Evolutionary conservation across 2,888 invertebrate species (phyloP).

Genomic region (Sinhomidia bicolor): DNA sequence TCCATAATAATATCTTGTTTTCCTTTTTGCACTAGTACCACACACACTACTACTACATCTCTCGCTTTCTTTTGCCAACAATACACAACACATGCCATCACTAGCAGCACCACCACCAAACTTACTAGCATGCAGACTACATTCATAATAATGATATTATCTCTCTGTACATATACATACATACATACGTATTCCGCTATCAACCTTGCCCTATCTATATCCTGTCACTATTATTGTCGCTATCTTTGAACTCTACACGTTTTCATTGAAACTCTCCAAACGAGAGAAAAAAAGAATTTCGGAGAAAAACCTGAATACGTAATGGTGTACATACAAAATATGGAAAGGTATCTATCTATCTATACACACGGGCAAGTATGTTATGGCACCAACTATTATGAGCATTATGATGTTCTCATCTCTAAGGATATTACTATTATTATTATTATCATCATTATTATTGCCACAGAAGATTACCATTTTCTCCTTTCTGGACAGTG

Average conservation of each 20-base stretch:
- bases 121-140: not conserved
- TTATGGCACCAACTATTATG: not conserved
- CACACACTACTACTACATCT: constrained; percentile 43
- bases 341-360: constrained; percentile 11
- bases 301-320: not conserved
- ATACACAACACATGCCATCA: constrained; percentile 73
- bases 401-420: constrained; percentile 6
- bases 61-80: constrained; percentile 59
- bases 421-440: constrained; percentile 1
- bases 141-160: no score
- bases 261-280: constrained; percentile 12
- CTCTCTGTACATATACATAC: no score
- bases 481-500: no score
- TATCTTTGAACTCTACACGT: constrained; percentile 21
- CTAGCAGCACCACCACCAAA: constrained; percentile 28
- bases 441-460: constrained; percentile 38
- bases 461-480: constrained; percentile 32
- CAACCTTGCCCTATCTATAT: no score
- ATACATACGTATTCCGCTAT: not conserved
- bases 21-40: constrained; percentile 53
- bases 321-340: not conserved
- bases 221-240: not conserved
- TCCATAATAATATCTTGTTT: not conserved
- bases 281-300: not conserved
- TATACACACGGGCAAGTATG: not conserved